Base-by-base conservation (phyloP, 2,797 vertebrate species). In the Muscicapa striata region DNA sequence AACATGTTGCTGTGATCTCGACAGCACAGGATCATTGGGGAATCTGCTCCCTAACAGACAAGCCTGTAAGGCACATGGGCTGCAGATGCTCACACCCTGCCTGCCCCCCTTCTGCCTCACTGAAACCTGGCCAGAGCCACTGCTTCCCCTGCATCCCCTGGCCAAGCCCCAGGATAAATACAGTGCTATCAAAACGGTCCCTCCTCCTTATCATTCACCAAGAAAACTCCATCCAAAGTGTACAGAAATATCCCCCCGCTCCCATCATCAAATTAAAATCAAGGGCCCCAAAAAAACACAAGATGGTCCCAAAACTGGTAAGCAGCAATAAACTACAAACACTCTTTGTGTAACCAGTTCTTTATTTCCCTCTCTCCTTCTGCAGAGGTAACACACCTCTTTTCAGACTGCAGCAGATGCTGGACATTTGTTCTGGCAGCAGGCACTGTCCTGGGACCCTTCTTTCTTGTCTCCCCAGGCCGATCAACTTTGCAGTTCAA, bases 391-490 rank as follows among this genome's bases (percentile, higher is more conserved):
- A 69, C 74, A 91, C 86, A 91, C 27, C 9, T 81, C 83, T 96
- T 73, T 90, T 94, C 13, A 82, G 72, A 87, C 67, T 85, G 70
- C 63, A 86, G 76, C 94, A 94, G 93, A 97, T 93, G 94, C 91
- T 89, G 96, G 97, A 97, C 97, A 93, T 98, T 98, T 98, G 97
- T 96, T 98, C 98, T 98, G 98, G 98, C 98, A 95, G 91, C 88
- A 90, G 97, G 97, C 89, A 89, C 97, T 98, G 97, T 98, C 97
- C 89, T 93, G 97, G 97, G 98, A 98, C 95, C 86, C 77, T 96
- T 89, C 74, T 89, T 94, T 58, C 92, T 93, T 84, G 75, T 58
- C 96, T 98, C 96, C 94, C 97, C 19, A 20, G 94, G 97, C 92
- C 10, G 13, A 96, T 95, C 84, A 91, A 67, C 95, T 95, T 94